Base-by-base conservation (phyloP, 2,888 invertebrate species). In the Lasius platythorax region DNA sequence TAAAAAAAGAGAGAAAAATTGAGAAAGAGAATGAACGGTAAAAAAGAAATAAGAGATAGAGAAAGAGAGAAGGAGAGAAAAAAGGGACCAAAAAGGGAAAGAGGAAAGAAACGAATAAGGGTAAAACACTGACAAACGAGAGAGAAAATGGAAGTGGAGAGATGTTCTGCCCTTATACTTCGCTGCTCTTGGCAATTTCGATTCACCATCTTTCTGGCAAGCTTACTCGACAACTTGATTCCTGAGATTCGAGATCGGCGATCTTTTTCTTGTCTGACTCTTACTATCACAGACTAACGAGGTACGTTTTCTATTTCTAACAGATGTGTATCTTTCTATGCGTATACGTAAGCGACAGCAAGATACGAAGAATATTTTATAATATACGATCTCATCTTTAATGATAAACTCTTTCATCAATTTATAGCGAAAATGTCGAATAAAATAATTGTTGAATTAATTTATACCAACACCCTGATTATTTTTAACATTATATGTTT, bases 161-260 rank as follows among this genome's bases (percentile, higher is more conserved):
- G 50, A 82, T 68, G 61, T 56, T 53, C 75, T 74, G 82, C 75
- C 84, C 87, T 91, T 86, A 87, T 88, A 90, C 90, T 91, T 88
- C 90, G 88, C 74, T 87, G 85, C 88, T 82, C 66, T 75, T 78
- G 78, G 86, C 88, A 91, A 91, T 70, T 78, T 70, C 6, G 40
- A 78, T 92, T 91, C 78, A 12, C 84, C 86, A 87, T 87, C 76
- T 37, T 23, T 86, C 56, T 37, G 33, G 40, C 66, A 18, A 64
- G 83, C 53, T 73, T 72, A 84, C 72, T 85, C 61, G 78, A 84
- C 72, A 83, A 84, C 81, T 87, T 79, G 61, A 70, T 72, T 81
- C 61, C 33, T 56, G 5, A 58, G 23, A 67, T 15, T 61, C 40
- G n/a, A 78, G 3, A 78, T 68, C 33, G 28, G 9, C 28, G 2